Percentiles rank a stretch among this genome's conserved stretches.
Conservation (phyloP, 1,140 invertebrate genomes). For the Heliothis virescens region DNA sequence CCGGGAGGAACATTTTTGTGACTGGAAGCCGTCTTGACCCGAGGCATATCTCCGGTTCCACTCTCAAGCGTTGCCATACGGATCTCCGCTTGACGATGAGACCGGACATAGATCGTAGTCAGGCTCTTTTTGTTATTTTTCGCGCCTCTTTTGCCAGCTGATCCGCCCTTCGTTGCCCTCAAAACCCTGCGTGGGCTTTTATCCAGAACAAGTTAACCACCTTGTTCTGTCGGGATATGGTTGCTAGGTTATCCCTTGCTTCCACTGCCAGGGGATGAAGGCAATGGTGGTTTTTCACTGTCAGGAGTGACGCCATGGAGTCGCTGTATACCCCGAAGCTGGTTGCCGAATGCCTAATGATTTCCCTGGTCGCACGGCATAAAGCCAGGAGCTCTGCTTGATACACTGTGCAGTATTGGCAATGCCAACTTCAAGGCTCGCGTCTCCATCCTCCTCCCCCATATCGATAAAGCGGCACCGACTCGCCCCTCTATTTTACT, state of each 20-base stretch:
- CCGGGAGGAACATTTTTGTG: slow-evolving; percentile 31
- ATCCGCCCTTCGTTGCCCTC: slow-evolving; percentile 36
- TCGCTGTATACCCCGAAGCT: slow-evolving; percentile 51
- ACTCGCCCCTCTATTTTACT: slow-evolving; percentile 51
- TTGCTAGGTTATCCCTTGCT: slow-evolving; percentile 19
- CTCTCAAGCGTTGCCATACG: slow-evolving; percentile 18
- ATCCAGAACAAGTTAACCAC: slow-evolving; percentile 44
- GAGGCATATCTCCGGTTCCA: slow-evolving; percentile 34
- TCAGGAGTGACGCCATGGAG: slow-evolving; percentile 53
- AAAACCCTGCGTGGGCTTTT: slow-evolving; percentile 43
- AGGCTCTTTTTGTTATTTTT: slow-evolving; percentile 29
- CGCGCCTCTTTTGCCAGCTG: slow-evolving; percentile 48
- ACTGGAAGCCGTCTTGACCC: not conserved
- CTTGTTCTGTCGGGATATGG: slow-evolving; percentile 6
- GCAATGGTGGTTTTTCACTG: slow-evolving; percentile 19
- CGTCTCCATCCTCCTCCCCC: slow-evolving; percentile 13
- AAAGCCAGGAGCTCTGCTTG: slow-evolving; percentile 50
- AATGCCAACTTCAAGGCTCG: slow-evolving; percentile 42
- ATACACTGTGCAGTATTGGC: slow-evolving; percentile 52
- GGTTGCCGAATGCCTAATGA: not conserved
- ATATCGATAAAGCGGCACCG: slow-evolving; percentile 30
- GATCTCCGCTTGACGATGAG: slow-evolving; percentile 1
- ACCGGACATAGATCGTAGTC: slow-evolving; percentile 26
- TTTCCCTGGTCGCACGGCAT: not conserved
- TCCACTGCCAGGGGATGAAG: slow-evolving; percentile 49